These are phyloP conservation scores for Bombus huntii DNA, from an alignment of 1,140 invertebrate species.

Conservation along the genomic window DNA sequence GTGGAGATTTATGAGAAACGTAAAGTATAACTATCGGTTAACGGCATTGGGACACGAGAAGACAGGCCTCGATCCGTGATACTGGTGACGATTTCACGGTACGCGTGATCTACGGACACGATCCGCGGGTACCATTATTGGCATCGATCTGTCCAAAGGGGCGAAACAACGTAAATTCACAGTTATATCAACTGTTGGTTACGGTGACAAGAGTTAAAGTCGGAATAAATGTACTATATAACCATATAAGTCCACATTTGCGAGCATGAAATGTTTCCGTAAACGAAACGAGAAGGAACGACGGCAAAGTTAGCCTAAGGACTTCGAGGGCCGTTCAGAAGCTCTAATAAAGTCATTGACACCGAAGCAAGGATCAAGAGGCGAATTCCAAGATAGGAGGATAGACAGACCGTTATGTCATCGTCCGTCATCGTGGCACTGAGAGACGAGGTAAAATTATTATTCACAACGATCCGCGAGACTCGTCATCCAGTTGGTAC, in stretches of 20 bases:
- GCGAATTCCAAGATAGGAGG: not conserved
- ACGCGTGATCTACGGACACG: slow-evolving; percentile 22
- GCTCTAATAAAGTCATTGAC: slow-evolving; percentile 31
- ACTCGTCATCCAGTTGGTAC: not conserved
- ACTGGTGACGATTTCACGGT: slow-evolving; percentile 35
- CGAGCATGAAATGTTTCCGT: not conserved
- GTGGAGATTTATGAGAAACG: slow-evolving; percentile 47
- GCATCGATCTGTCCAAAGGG: not conserved
- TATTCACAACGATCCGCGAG: slow-evolving; percentile 28
- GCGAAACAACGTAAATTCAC: not conserved
- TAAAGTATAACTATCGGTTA: slow-evolving; percentile 49
- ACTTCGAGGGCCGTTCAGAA: not conserved
- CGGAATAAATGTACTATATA: not conserved
- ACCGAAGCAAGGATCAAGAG: not conserved
- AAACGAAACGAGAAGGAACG: not conserved
- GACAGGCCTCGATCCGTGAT: slow-evolving; percentile 16
- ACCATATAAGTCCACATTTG: too few species aligned
- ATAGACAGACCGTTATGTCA: slow-evolving; percentile 34
- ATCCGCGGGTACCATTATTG: slow-evolving; percentile 16
- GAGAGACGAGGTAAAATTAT: slow-evolving; percentile 47
- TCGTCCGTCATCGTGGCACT: slow-evolving; percentile 21
- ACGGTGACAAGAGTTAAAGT: not conserved
- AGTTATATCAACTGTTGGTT: not conserved
- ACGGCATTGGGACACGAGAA: slow-evolving; percentile 41
- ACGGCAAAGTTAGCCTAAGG: not conserved